Conservation (phyloP, 2,888 invertebrate genomes). For the Brachyopa scutellaris region DNA sequence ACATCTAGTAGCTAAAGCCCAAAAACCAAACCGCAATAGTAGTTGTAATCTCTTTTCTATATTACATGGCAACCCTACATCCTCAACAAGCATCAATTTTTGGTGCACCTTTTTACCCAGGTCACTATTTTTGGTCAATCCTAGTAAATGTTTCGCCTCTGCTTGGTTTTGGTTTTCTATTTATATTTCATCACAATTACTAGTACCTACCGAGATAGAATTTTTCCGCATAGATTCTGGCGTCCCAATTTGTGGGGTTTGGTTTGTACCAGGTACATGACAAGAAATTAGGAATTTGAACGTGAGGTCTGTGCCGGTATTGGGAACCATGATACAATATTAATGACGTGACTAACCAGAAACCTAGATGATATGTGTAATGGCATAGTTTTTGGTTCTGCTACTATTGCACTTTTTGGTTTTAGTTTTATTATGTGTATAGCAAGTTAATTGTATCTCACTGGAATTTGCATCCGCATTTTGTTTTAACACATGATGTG, state of each 20-base stretch:
- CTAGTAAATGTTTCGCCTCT: constrained; percentile 39
- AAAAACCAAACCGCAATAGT: no score
- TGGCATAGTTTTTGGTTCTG: constrained; percentile 36
- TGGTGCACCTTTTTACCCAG: constrained; percentile 29
- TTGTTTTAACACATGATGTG: no score
- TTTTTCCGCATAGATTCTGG: constrained; percentile 45
- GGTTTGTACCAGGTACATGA: no score
- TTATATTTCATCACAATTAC: constrained; percentile 55
- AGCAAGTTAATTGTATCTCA: constrained; percentile 17
- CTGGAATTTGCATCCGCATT: background rate
- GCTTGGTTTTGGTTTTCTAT: constrained; percentile 43
- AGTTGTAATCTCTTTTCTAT: no score
- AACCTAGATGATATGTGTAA: constrained; percentile 56
- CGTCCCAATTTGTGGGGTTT: constrained; percentile 36
- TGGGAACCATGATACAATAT: constrained; percentile 58
- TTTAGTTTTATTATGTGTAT: constrained; percentile 3
- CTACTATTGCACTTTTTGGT: background rate
- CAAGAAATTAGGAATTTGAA: constrained; percentile 55
- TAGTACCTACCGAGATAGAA: background rate
- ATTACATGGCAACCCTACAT: constrained; percentile 2
- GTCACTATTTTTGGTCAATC: constrained; percentile 49
- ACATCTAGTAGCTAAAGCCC: no score
- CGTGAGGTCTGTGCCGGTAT: constrained; percentile 53
- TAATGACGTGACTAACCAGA: constrained; percentile 67
- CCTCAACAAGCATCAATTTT: background rate